A percentile compares a stretch with the other conserved stretches of the same genome.
Evolutionary conservation across 2,797 vertebrate genomes (phyloP).

Genomic region (Spheniscus humboldti): DNA sequence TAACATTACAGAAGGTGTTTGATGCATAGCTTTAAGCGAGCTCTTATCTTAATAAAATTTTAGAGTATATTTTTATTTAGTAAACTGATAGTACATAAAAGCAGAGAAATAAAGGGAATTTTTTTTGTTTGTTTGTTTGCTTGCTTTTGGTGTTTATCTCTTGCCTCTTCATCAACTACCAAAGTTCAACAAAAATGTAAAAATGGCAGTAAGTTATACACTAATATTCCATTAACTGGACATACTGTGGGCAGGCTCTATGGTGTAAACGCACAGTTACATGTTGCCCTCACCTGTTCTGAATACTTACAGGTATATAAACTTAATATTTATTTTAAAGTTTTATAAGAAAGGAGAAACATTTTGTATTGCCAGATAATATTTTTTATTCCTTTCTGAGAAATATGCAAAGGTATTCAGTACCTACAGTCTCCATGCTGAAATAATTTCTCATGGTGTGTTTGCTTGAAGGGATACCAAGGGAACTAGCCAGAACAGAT

Average conservation of each 20-base stretch:
- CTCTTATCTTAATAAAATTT: background rate
- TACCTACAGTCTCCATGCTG: background rate
- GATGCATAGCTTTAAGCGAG: background rate
- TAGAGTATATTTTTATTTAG: background rate
- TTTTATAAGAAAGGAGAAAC: background rate
- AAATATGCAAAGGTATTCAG: background rate
- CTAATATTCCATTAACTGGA: background rate
- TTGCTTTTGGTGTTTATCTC: background rate
- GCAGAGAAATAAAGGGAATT: background rate
- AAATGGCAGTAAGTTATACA: background rate
- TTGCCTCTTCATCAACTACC: background rate
- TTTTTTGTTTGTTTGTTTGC: background rate
- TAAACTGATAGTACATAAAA: background rate
- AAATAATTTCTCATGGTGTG: background rate
- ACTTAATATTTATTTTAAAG: background rate
- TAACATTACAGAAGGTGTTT: background rate
- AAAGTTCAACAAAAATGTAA: background rate
- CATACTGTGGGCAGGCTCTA: background rate
- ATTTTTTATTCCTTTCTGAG: background rate
- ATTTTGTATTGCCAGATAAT: background rate
- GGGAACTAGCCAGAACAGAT: background rate
- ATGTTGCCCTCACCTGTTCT: background rate
- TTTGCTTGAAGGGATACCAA: background rate
- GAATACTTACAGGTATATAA: background rate
- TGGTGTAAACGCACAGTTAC: background rate